These are phyloP conservation scores for Nixonia krombeini DNA, from an alignment of 1,140 invertebrate genomes.

Conservation along the genomic window DNA sequence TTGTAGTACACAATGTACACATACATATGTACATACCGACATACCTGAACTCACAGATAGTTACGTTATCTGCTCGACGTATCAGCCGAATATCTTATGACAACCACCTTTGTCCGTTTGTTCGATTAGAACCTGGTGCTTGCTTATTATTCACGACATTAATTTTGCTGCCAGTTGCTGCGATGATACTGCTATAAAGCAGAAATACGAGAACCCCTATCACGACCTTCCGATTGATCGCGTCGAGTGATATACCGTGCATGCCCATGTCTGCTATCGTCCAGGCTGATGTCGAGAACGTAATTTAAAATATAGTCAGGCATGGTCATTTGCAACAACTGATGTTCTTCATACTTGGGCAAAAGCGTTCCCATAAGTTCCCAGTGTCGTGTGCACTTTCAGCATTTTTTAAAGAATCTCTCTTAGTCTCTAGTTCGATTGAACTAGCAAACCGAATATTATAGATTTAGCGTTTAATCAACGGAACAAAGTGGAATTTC, in stretches of 20 bases:
- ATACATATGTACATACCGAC: conserved; percentile 31
- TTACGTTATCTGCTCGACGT: conserved; percentile 34
- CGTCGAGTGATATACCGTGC: conserved; percentile 9
- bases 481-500: background rate
- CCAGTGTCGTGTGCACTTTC: too few species aligned
- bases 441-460: too few species aligned
- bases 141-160: conserved; percentile 49
- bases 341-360: too few species aligned
- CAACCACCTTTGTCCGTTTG: conserved; percentile 25
- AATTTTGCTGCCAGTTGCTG: conserved; percentile 41
- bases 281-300: too few species aligned
- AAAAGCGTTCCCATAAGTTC: too few species aligned
- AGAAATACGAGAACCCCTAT: conserved; percentile 39
- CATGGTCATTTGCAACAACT: too few species aligned
- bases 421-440: too few species aligned
- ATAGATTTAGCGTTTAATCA: background rate
- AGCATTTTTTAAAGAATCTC: too few species aligned
- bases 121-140: conserved; percentile 33
- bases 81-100: conserved; percentile 24
- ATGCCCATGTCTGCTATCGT: too few species aligned
- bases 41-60: conserved; percentile 28
- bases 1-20: background rate
- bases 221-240: conserved; percentile 33
- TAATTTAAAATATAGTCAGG: too few species aligned
- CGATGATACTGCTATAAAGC: conserved; percentile 43